Percentiles rank a stretch among this genome's conserved stretches.
These are phyloP conservation scores for Philaenus spumarius DNA, from an alignment of 1,140 invertebrate genomes.

Conservation along the genomic window DNA sequence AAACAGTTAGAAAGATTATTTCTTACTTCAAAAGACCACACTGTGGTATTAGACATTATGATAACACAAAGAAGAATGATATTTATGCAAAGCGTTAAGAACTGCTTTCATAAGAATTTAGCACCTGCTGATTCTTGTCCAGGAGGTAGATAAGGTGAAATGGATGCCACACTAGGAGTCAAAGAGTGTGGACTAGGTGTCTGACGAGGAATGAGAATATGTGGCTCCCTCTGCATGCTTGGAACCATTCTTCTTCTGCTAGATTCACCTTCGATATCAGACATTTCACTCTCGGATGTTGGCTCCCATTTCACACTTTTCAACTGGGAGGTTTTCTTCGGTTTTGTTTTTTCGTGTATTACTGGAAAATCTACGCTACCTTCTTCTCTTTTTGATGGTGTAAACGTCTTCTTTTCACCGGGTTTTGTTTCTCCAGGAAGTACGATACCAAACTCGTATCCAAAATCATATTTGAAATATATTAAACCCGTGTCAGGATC, in stretches of 20 bases:
- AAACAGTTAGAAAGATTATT: no score
- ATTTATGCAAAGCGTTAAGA: no score
- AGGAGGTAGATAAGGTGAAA: slow-evolving; percentile 42
- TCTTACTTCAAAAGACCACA: no score
- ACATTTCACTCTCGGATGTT: slow-evolving; percentile 55
- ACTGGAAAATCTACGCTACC: slow-evolving; percentile 54
- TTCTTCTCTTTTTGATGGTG: slow-evolving; percentile 38
- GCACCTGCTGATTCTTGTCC: slow-evolving; percentile 17
- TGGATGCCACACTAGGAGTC: slow-evolving; percentile 51
- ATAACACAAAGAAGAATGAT: no score
- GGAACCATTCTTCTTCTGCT: slow-evolving; percentile 35
- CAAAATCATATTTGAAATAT: slow-evolving; percentile 79
- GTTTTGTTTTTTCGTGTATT: slow-evolving; percentile 46
- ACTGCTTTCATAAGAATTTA: neutral
- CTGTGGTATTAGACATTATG: no score
- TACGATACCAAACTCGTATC: slow-evolving; percentile 70
- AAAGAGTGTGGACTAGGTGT: slow-evolving; percentile 51
- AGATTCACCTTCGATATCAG: slow-evolving; percentile 44
- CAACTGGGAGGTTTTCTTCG: slow-evolving; percentile 40
- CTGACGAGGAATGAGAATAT: slow-evolving; percentile 34
- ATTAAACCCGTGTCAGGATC: slow-evolving; percentile 69
- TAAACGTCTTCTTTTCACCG: slow-evolving; percentile 14
- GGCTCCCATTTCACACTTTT: slow-evolving; percentile 57
- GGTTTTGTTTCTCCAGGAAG: slow-evolving; percentile 57
- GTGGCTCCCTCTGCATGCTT: slow-evolving; percentile 28